A percentile compares a stretch with the other conserved stretches of the same genome.
Conservation (phyloP, 2,797 vertebrate genomes). For the Acrocephalus scirpaceus region DNA sequence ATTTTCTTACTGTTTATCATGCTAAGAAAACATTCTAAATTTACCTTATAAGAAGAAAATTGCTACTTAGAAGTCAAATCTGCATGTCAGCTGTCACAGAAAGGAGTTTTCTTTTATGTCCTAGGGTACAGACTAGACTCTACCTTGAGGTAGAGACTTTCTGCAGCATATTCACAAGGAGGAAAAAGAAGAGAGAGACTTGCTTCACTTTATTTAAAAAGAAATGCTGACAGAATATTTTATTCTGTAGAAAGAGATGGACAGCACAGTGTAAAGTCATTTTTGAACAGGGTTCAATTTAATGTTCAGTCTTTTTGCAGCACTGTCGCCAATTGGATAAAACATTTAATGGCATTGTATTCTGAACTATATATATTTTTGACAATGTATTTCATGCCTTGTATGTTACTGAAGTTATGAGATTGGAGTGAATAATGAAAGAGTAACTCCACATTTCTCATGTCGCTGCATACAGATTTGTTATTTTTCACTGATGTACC, state of each 20-base stretch:
- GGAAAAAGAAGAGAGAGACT: background rate
- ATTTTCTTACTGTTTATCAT: background rate
- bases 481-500: slow-evolving; percentile 38
- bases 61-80: background rate
- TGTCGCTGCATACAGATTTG: background rate
- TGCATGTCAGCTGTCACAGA: background rate
- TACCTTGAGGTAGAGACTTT: background rate
- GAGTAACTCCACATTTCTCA: slow-evolving; percentile 37
- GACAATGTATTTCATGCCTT: slow-evolving; percentile 59
- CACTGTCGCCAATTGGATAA: slow-evolving; percentile 6
- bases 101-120: background rate
- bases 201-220: background rate
- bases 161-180: background rate
- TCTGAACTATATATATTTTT: slow-evolving; percentile 35
- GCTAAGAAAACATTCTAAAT: background rate
- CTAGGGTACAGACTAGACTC: background rate
- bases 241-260: background rate
- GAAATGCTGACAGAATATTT: slow-evolving; percentile 22
- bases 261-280: background rate
- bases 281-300: background rate
- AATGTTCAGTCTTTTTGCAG: slow-evolving; percentile 2
- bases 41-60: background rate
- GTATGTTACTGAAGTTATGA: slow-evolving; percentile 40
- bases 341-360: slow-evolving; percentile 45
- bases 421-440: slow-evolving; percentile 60